Evolutionary conservation across 2,113 vertebrate genomes (phyloP).

Genomic region (Trinectes maculatus): DNA sequence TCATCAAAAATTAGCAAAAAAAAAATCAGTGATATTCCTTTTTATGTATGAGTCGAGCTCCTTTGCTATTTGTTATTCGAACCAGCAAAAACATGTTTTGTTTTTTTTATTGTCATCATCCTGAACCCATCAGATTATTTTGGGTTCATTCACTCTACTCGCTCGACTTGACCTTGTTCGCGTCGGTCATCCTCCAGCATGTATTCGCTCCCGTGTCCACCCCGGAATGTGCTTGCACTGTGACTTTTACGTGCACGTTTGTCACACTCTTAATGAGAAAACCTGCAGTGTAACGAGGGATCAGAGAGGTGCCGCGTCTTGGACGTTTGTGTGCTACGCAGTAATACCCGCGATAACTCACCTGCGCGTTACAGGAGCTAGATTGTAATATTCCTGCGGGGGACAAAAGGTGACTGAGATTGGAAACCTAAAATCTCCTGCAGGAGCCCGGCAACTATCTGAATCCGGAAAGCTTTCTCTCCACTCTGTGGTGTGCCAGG

Average conservation of each 20-base stretch:
- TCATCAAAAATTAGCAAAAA: too few species aligned
- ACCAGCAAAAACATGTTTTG: not conserved
- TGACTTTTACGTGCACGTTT: slow-evolving; percentile 48
- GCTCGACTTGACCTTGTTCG: not conserved
- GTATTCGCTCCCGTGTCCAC: slow-evolving; percentile 10
- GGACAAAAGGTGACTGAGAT: slow-evolving; percentile 16
- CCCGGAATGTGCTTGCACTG: slow-evolving; percentile 41
- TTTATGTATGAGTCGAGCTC: not conserved
- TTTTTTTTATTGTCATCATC: not conserved
- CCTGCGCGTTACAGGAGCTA: slow-evolving; percentile 71
- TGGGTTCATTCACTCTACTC: slow-evolving; percentile 31
- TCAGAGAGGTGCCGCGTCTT: slow-evolving; percentile 72
- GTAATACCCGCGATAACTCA: slow-evolving; percentile 83
- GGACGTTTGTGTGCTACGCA: slow-evolving; percentile 80
- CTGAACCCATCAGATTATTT: slow-evolving; percentile 2
- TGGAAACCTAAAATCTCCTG: slow-evolving; percentile 28
- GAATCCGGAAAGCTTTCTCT: slow-evolving; percentile 27
- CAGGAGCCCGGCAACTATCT: slow-evolving; percentile 27
- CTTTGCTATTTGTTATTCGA: not conserved
- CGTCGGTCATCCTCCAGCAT: not conserved
- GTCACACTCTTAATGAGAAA: slow-evolving; percentile 62
- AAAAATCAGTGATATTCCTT: not conserved
- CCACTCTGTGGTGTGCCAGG: slow-evolving; percentile 40
- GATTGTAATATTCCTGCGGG: slow-evolving; percentile 79
- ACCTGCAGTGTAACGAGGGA: slow-evolving; percentile 84